A percentile compares a stretch with the other conserved stretches of the same genome.
These are phyloP conservation scores for Xylocampa areola DNA, from an alignment of 2,888 invertebrate genomes.

Conservation along the genomic window DNA sequence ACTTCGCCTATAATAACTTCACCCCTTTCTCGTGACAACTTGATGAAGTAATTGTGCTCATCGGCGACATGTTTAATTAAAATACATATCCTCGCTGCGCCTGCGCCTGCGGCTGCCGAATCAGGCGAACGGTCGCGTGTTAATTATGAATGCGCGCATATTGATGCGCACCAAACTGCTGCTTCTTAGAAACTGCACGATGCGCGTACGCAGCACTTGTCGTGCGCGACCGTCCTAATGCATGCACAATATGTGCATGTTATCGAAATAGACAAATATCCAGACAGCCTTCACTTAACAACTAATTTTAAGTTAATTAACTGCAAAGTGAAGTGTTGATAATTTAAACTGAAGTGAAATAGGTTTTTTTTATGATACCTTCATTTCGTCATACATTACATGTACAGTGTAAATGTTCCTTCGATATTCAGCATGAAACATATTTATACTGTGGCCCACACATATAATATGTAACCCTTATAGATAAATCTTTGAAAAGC, in stretches of 20 bases:
- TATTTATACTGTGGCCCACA: no score
- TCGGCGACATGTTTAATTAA: not conserved
- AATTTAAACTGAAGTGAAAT: no score
- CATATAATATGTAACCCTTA: no score
- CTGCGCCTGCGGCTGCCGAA: not conserved
- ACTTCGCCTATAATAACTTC: no score
- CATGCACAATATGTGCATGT: slow-evolving; percentile 4
- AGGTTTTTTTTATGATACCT: no score
- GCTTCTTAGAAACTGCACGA: slow-evolving; percentile 20
- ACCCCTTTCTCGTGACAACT: not conserved
- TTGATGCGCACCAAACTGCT: slow-evolving; percentile 26
- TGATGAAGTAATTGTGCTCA: not conserved
- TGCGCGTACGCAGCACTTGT: not conserved
- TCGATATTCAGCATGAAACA: no score
- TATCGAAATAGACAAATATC: not conserved
- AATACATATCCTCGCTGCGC: not conserved
- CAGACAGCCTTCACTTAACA: not conserved
- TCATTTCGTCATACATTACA: no score
- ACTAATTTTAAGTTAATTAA: not conserved
- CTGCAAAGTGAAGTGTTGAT: no score
- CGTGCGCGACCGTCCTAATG: not conserved
- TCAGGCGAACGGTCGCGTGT: slow-evolving; percentile 23
- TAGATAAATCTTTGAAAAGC: no score
- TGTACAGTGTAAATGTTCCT: no score
- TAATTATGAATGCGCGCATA: slow-evolving; percentile 15